Conservation (phyloP, 2,797 vertebrate genomes). For the Distichodus sexfasciatus region DNA sequence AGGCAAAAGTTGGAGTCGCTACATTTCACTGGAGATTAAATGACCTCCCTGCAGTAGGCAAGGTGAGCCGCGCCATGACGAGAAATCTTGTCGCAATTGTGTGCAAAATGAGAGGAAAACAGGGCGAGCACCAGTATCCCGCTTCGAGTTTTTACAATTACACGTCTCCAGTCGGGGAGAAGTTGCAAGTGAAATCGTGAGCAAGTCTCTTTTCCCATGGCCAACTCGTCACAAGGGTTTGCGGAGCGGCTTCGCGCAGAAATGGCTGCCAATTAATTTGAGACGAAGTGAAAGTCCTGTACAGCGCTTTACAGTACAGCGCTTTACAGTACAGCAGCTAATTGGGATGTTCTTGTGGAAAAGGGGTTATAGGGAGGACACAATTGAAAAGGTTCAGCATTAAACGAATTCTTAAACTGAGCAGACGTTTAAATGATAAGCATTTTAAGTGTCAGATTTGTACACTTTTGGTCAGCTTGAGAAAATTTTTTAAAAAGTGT, state of each 20-base stretch:
- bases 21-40: constrained; percentile 20
- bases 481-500: too few relatives aligned
- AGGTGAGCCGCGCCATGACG: not conserved
- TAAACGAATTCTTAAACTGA: constrained; percentile 15
- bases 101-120: constrained; percentile 9
- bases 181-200: not conserved
- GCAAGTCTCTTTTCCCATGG: not conserved
- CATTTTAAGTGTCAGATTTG: too few relatives aligned
- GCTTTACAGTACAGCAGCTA: constrained; percentile 26
- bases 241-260: not conserved
- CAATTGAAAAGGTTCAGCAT: not conserved
- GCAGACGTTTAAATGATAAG: too few relatives aligned
- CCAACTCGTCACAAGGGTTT: not conserved
- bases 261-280: constrained; percentile 20
- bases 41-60: constrained; percentile 4
- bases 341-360: constrained; percentile 30
- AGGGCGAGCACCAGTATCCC: constrained; percentile 8
- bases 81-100: not conserved
- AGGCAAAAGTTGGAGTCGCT: not conserved
- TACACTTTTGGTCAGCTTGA: too few relatives aligned
- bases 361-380: not conserved
- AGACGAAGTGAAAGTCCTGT: constrained; percentile 17
- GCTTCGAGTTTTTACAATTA: constrained; percentile 2
- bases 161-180: not conserved
- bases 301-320: not conserved